Evolutionary conservation across 2,113 vertebrate genomes (phyloP).

Genomic region (Etia nguti): DNA sequence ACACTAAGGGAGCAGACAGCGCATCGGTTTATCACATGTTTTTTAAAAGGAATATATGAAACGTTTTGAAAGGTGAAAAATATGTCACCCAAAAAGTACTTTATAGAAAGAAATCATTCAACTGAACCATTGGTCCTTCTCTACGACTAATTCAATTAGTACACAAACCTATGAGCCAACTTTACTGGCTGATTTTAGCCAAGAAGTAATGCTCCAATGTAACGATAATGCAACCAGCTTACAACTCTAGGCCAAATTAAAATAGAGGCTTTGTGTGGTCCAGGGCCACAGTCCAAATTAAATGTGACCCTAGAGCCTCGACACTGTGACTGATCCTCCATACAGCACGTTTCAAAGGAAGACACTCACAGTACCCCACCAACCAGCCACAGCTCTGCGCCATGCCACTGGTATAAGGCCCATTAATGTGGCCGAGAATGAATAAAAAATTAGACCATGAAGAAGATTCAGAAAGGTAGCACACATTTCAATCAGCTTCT

Average conservation of each 20-base stretch:
- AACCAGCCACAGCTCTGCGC: background rate
- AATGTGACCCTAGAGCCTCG: background rate
- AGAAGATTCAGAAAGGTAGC: background rate
- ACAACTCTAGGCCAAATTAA: conserved; percentile 3
- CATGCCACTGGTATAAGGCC: background rate
- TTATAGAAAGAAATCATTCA: background rate
- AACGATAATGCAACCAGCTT: background rate
- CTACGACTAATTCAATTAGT: conserved; percentile 15
- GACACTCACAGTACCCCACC: background rate
- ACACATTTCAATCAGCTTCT: background rate
- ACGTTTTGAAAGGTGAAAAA: background rate
- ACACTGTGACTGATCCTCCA: background rate
- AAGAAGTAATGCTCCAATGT: background rate
- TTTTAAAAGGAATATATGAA: background rate
- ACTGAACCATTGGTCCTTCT: background rate
- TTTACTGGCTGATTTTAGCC: background rate
- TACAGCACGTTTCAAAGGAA: background rate
- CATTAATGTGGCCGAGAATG: conserved; percentile 19
- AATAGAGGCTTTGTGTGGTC: background rate
- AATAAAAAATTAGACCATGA: conserved; percentile 32
- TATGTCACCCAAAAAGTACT: background rate
- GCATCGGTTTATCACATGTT: background rate
- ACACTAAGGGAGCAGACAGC: background rate
- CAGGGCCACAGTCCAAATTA: background rate
- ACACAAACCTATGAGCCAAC: background rate